These are phyloP conservation scores for Megaceryle torquata DNA, from an alignment of 2,113 vertebrate genomes.

Conservation along the genomic window DNA sequence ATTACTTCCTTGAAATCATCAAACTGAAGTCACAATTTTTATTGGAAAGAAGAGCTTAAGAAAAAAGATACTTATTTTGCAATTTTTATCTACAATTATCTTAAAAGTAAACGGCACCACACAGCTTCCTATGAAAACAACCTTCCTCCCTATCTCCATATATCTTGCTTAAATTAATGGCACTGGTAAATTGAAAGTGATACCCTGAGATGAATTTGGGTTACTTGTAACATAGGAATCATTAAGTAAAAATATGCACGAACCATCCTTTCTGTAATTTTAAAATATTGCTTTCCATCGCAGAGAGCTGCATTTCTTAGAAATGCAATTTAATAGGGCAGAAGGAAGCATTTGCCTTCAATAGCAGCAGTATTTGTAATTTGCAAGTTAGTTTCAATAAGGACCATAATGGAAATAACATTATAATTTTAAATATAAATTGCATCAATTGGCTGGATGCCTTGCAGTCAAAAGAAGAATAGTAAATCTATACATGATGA, in stretches of 20 bases:
- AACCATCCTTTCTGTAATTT: background rate
- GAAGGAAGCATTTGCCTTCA: background rate
- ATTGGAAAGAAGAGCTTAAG: background rate
- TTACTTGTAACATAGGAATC: background rate
- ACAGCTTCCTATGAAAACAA: background rate
- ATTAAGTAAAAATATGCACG: background rate
- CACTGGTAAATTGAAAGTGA: background rate
- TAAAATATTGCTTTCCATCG: background rate
- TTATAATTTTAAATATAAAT: background rate
- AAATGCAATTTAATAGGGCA: background rate
- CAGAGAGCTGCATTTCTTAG: background rate
- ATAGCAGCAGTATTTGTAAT: background rate
- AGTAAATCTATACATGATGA: background rate
- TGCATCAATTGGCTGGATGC: background rate
- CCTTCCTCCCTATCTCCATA: background rate
- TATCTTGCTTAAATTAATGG: background rate
- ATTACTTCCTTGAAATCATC: background rate
- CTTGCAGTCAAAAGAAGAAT: background rate
- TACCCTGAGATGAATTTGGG: background rate
- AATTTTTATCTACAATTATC: background rate
- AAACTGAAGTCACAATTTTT: background rate
- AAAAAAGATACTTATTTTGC: background rate
- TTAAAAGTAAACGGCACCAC: background rate
- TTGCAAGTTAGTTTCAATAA: background rate
- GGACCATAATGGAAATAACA: background rate